Percentiles rank a stretch among this genome's conserved stretches.
phyloP scores from a whole-genome alignment of 2,797 vertebrate species.

The Melanogrammus aeglefinus region DNA sequence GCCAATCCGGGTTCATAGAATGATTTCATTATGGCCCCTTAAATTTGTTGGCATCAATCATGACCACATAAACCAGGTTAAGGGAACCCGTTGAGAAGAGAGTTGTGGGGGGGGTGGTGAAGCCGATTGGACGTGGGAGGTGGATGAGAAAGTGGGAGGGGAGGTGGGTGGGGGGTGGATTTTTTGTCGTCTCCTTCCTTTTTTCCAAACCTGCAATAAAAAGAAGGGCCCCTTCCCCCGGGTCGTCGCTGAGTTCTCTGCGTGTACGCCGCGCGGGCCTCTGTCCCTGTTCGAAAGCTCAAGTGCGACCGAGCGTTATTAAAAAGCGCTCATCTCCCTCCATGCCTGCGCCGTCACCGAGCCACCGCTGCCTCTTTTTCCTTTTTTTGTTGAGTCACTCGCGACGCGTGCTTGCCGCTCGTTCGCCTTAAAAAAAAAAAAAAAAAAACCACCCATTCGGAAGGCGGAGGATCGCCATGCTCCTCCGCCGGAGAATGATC shows the following conservation, averaged over 20 bases:
- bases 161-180: too few relatives aligned
- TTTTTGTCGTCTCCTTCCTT: not conserved
- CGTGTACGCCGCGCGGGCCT: not conserved
- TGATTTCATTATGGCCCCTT: not conserved
- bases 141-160: too few relatives aligned
- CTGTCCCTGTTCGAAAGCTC: not conserved
- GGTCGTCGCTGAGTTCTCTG: not conserved
- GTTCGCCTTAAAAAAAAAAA: not conserved
- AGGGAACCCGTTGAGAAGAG: not conserved
- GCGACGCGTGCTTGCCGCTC: not conserved
- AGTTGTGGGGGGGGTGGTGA: too few relatives aligned
- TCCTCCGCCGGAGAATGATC: not conserved
- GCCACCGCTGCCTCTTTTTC: not conserved
- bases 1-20: not conserved
- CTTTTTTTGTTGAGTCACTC: not conserved
- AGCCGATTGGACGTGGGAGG: too few relatives aligned
- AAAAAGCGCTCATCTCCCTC: not conserved
- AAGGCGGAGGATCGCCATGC: not conserved
- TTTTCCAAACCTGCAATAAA: not conserved
- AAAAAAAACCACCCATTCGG: not conserved
- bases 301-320: not conserved
- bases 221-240: not conserved
- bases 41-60: not conserved
- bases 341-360: not conserved
- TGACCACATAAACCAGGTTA: not conserved